Evolutionary conservation across 2,113 vertebrate genomes (phyloP), one percentile per base, ranked within the genome.

Genomic region (Lathamus discolor): DNA sequence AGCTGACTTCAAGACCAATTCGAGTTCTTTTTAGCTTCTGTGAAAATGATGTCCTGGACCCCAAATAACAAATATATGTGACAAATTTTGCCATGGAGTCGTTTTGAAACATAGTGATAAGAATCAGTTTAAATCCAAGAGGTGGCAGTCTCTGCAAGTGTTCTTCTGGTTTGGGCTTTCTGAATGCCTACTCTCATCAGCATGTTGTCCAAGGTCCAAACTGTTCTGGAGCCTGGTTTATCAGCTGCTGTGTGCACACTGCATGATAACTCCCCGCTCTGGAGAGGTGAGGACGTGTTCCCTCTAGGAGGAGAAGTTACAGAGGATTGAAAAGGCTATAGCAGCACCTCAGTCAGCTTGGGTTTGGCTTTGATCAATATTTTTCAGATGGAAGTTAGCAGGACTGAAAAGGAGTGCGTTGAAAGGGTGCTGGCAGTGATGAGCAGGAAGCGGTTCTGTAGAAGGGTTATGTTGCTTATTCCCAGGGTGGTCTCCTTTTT

Each of bases 171-270:
- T 78, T 83, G 61, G 37, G 25, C 64, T 90, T 80, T 67, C 52
- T 78, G 37, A 61, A 74, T 18, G 31, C 17, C 46, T 16, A 11
- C 16, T 52, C 27, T 61, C 54, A 66, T 14, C 2, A 39, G 33
- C 1, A 0, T 4, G 0, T 20, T 76, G 48, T 64, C 41, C 20
- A 9, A 17, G n/a, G 18, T 19, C 1, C 0, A 61, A 27, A 25
- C 23, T n/a, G 2, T 11, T 46, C 11, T 48, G 48, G 13, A 17
- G 4, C 33, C 9, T 46, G 54, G 11, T 39, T 23, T 54, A 28
- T n/a, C 46, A 57, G 3, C 9, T 43, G 43, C 74, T 92, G 27
- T 9, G 2, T 33, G 27, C 14, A 6, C 17, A 3, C 19, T 31
- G 9, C 1, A 0, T 29, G 35, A 7, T 33, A 63, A 6, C 13